These are phyloP conservation scores for Caenorhabditis macrosperma DNA, from an alignment of 2,888 invertebrate species.

Conservation along the genomic window DNA sequence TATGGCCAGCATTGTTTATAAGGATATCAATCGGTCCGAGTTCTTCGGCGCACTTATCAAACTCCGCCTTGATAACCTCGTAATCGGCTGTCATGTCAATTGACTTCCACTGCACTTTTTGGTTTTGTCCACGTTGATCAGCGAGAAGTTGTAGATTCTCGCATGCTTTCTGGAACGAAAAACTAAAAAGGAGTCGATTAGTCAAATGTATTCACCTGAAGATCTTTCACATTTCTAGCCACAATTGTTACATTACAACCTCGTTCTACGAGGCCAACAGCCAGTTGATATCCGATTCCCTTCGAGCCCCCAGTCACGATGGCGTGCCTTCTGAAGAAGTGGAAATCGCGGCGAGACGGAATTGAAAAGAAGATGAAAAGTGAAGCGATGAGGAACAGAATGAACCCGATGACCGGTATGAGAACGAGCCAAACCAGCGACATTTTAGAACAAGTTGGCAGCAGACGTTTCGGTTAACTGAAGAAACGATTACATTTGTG, in stretches of 20 bases:
- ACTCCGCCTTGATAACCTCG: constrained; percentile 68
- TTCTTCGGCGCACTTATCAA: constrained; percentile 85
- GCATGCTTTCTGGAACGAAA: constrained; percentile 71
- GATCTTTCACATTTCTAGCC: constrained; percentile 87
- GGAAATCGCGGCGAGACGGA: constrained; percentile 66
- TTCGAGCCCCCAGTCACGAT: constrained; percentile 79
- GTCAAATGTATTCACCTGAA: constrained; percentile 66
- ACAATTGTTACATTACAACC: constrained; percentile 94
- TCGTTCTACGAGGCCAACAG: constrained; percentile 80
- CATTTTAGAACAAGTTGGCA: constrained; percentile 50
- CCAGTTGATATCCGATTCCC: constrained; percentile 78
- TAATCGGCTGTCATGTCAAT: constrained; percentile 73
- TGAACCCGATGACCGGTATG: constrained; percentile 55
- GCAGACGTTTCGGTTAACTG: constrained; percentile 60
- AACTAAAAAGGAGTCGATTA: background rate
- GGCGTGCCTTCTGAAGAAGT: constrained; percentile 71
- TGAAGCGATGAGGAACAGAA: constrained; percentile 47
- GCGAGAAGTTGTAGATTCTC: constrained; percentile 67
- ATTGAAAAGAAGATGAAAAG: constrained; percentile 68
- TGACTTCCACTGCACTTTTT: constrained; percentile 73
- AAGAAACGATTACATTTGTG: constrained; percentile 32
- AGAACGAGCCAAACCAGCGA: constrained; percentile 59
- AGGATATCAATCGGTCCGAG: constrained; percentile 91
- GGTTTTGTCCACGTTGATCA: constrained; percentile 64
- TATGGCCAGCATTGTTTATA: constrained; percentile 92